Evolutionary conservation across 2,888 invertebrate species (phyloP).

Genomic region (Hirtodrosophila cameraria): DNA sequence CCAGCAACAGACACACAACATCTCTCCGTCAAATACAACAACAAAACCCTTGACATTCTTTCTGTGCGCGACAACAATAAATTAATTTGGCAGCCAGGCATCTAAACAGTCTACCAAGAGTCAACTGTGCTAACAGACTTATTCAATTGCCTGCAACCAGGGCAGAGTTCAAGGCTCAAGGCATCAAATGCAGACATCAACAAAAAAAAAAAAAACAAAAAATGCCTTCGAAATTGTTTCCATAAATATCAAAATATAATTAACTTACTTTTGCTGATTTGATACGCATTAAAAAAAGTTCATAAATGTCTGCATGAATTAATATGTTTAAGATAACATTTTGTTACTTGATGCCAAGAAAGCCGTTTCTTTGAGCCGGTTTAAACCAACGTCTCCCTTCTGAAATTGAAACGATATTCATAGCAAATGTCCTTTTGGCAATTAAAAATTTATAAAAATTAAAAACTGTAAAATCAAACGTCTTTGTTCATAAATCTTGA

Average conservation of each 20-base stretch:
- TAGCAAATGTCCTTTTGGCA: no score
- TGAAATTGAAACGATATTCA: no score
- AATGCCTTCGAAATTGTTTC: constrained; percentile 1
- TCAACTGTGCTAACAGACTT: not conserved
- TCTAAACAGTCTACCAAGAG: not conserved
- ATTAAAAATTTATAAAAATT: no score
- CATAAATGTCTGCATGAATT: constrained; percentile 5
- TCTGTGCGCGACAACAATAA: constrained; percentile 34
- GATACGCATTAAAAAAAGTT: constrained; percentile 7
- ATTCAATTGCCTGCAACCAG: constrained; percentile 19
- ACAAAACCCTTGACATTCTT: constrained; percentile 37
- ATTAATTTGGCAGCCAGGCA: constrained; percentile 49
- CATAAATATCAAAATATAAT: constrained; percentile 41
- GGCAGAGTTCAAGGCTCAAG: constrained; percentile 37
- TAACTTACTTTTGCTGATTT: constrained; percentile 35
- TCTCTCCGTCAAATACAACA: constrained; percentile 17
- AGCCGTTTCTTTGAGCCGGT: no score
- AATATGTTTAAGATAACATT: no score
- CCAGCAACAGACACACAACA: constrained; percentile 29
- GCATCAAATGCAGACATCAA: constrained; percentile 32
- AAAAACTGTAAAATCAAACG: no score
- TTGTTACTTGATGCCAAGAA: no score
- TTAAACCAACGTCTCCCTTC: no score
- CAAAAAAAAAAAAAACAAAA: constrained; percentile 7
- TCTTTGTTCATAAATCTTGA: no score